Evolutionary conservation across 2,113 vertebrate genomes (phyloP).

Genomic region (Marmota flaviventris): DNA sequence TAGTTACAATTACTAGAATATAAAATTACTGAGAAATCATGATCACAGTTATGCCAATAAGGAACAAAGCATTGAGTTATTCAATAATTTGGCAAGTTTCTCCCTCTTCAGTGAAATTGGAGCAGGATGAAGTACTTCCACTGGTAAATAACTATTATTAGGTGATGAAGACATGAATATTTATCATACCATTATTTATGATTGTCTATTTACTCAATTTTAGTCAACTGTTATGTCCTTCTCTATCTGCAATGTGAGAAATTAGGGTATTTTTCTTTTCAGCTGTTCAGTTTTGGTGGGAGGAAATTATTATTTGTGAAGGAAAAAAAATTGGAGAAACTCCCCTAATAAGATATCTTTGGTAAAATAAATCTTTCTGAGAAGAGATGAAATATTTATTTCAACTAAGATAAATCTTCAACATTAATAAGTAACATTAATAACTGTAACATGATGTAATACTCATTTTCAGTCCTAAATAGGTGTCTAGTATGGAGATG

Average conservation of each 20-base stretch:
- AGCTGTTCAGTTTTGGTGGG: not conserved
- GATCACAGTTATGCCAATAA: not conserved
- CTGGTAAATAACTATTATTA: not conserved
- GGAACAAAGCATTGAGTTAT: not conserved
- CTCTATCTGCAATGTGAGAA: not conserved
- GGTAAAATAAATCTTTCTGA: not conserved
- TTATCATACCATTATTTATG: not conserved
- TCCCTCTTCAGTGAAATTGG: not conserved
- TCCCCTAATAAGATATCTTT: not conserved
- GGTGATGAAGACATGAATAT: not conserved
- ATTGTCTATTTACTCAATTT: slow-evolving; percentile 18
- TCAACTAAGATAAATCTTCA: slow-evolving; percentile 3
- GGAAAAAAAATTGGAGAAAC: not conserved
- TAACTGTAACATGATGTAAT: not conserved
- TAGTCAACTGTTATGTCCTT: not conserved
- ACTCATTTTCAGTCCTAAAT: not conserved
- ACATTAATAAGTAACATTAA: not conserved
- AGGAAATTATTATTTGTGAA: not conserved
- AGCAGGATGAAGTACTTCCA: not conserved
- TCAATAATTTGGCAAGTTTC: not conserved
- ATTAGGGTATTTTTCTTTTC: not conserved
- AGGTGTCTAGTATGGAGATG: not conserved
- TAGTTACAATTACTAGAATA: not conserved
- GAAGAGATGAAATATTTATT: slow-evolving; percentile 16
- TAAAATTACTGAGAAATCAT: not conserved